These are phyloP conservation scores for Dysidea cf. avara DNA, from an alignment of 37 sponge, comb jelly and placozoan genomes.

Conservation along the genomic window DNA sequence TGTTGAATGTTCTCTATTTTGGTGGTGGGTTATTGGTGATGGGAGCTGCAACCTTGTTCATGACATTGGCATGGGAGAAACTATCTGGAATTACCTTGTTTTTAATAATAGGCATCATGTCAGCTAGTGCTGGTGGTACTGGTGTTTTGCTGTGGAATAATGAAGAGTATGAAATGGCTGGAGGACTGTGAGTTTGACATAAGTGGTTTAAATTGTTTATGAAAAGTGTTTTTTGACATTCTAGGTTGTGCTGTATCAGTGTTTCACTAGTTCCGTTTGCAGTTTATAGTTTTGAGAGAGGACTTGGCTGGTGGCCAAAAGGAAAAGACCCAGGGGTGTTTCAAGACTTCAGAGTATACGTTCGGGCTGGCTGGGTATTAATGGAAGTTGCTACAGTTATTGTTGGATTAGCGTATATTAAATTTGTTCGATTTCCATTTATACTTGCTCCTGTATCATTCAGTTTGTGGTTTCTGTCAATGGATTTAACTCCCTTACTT, in stretches of 20 bases:
- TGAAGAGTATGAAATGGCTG: no score
- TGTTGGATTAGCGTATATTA: conserved; percentile 17
- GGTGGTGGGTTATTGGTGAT: conserved; percentile 38
- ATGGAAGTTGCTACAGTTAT: conserved; percentile 30
- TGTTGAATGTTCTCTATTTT: conserved; percentile 54
- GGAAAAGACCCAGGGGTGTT: conserved; percentile 37
- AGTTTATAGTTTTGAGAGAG: no score
- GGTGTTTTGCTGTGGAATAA: conserved; percentile 31
- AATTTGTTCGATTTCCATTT: no score
- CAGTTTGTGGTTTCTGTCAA: conserved; percentile 51
- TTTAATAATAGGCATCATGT: conserved; percentile 12
- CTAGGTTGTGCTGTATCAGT: conserved; percentile 19
- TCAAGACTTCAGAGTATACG: conserved; percentile 31
- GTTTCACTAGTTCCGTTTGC: no score
- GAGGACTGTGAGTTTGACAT: conserved; percentile 34
- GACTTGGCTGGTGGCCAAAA: no score
- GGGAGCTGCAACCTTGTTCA: conserved; percentile 42
- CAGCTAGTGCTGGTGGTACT: neutral
- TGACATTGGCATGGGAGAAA: no score
- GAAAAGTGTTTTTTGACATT: neutral
- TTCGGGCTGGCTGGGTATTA: conserved; percentile 34
- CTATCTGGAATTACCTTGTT: conserved; percentile 14
- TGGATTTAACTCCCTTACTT: conserved; percentile 44
- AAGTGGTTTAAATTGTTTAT: neutral
- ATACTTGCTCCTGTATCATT: conserved; percentile 38